Evolutionary conservation across 1,140 invertebrate species (phyloP), one percentile per base, ranked within the genome.

Genomic region (Planococcus citri): DNA sequence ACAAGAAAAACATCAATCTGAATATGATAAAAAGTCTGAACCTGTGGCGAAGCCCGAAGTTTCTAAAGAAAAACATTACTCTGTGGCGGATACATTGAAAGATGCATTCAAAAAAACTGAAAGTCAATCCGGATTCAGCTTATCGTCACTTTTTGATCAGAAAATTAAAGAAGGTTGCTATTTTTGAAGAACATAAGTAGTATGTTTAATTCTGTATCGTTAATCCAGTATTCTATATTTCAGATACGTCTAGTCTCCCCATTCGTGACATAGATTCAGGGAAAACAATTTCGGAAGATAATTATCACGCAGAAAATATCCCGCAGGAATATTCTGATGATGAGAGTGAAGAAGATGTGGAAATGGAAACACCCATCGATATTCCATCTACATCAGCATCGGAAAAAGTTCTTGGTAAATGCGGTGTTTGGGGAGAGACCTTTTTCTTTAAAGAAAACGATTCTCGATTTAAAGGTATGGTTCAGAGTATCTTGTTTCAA

Each of bases 351-450:
- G 60, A 64, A 64, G 60, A 25, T 24, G 4, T 17, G 9, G 25
- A 25, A 2, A 20, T 17, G 9, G 60, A 64, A 64, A 3, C 6
- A n/a, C 60, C 60, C 3, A 9, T 25, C 3, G 17, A 64, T 24
- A 25, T 64, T 64, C 24, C 20, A 17, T 20, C 60, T 9, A 17
- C 2, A 6, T 20, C 22, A 64, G 25, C 60, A 6, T 64, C 60
- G 3, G 60, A 64, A 25, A 64, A 64, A 27, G 60, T 64, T 64
- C 60, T 64, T 25, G 60, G 60, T 6, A 64, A 25, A 64, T 64
- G 60, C 24, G 60, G 60, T 4, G 60, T 64, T 25, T 64, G 60
- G 60, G 60, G 60, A 17, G 60, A 64, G 24, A 64, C 60, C 3
- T 64, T 64, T 64, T 64, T 64, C 22, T 64, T 64, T 21, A 64